Evolutionary conservation across 1,140 invertebrate species (phyloP).

Genomic region (Brachionus calyciflorus): DNA sequence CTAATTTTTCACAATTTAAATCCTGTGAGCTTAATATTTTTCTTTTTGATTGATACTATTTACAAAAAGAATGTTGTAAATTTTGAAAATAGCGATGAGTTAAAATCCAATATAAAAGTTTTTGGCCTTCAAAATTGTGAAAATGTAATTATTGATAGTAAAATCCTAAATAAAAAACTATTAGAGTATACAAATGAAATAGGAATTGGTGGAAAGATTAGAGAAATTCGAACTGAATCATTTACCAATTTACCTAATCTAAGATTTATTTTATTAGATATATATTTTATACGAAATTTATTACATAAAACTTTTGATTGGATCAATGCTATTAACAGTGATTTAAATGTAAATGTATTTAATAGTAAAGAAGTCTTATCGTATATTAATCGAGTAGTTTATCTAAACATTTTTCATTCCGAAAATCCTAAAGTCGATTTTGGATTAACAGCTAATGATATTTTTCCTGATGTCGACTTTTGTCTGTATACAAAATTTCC

Average conservation of each 20-base stretch:
- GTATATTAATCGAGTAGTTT: too few relatives aligned
- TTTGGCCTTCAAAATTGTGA: not conserved
- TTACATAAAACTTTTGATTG: not conserved
- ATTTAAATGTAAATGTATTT: too few relatives aligned
- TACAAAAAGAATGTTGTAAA: not conserved
- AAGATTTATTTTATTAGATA: not conserved
- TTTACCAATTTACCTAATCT: not conserved
- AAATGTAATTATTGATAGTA: not conserved
- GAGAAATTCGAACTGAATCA: not conserved
- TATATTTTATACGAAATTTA: conserved; percentile 8
- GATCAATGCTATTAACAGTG: too few relatives aligned
- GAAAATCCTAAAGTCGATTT: too few relatives aligned
- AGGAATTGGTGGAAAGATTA: not conserved
- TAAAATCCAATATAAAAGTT: not conserved
- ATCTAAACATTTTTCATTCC: too few relatives aligned
- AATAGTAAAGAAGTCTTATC: too few relatives aligned
- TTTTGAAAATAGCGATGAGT: not conserved
- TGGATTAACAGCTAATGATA: too few relatives aligned
- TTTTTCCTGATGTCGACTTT: too few relatives aligned
- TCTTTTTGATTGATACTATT: conserved; percentile 13
- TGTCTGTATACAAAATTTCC: too few relatives aligned
- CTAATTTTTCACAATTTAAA: too few relatives aligned
- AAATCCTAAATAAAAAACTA: not conserved
- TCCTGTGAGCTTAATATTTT: too few relatives aligned
- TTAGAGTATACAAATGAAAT: not conserved